A percentile compares a stretch with the other conserved stretches of the same genome.
These are phyloP conservation scores for Dasypogon diadema DNA, from an alignment of 2,888 invertebrate species.

Conservation along the genomic window DNA sequence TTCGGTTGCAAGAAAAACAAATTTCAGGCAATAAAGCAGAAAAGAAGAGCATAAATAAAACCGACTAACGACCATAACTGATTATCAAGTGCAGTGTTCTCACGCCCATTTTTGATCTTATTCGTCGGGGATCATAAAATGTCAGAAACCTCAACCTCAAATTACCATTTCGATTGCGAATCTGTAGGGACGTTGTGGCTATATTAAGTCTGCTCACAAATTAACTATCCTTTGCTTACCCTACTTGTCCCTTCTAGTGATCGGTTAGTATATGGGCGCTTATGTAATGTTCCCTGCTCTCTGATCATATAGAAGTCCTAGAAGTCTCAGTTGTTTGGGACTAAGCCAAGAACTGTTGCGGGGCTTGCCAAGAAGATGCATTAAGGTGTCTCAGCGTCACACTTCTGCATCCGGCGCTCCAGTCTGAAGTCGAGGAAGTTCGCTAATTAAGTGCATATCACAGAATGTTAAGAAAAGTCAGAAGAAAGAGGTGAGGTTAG, in stretches of 20 bases:
- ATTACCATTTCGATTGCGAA: constrained; percentile 30
- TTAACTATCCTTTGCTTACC: constrained; percentile 9
- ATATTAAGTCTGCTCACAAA: constrained; percentile 22
- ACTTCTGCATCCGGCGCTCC: constrained; percentile 37
- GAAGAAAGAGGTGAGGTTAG: not conserved
- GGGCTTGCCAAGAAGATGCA: constrained; percentile 28
- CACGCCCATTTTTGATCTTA: constrained; percentile 33
- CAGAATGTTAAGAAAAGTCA: not conserved
- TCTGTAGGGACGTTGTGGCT: constrained; percentile 8
- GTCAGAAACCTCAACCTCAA: constrained; percentile 32
- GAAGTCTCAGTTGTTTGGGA: not conserved
- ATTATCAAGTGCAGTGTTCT: constrained; percentile 17
- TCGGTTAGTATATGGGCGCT: not conserved
- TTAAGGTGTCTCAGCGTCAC: constrained; percentile 37
- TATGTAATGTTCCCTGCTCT: not conserved
- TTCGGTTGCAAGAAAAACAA: no score
- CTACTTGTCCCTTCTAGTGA: not conserved
- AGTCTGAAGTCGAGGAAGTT: constrained; percentile 16
- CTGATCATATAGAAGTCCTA: not conserved
- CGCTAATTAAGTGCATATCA: constrained; percentile 27
- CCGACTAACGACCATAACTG: constrained; percentile 20
- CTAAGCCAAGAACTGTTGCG: constrained; percentile 2
- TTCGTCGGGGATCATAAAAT: constrained; percentile 22
- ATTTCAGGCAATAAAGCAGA: not conserved
- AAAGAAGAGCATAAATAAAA: not conserved